Evolutionary conservation across 2,888 invertebrate genomes (phyloP).

Genomic region (Macrophya alboannulata): DNA sequence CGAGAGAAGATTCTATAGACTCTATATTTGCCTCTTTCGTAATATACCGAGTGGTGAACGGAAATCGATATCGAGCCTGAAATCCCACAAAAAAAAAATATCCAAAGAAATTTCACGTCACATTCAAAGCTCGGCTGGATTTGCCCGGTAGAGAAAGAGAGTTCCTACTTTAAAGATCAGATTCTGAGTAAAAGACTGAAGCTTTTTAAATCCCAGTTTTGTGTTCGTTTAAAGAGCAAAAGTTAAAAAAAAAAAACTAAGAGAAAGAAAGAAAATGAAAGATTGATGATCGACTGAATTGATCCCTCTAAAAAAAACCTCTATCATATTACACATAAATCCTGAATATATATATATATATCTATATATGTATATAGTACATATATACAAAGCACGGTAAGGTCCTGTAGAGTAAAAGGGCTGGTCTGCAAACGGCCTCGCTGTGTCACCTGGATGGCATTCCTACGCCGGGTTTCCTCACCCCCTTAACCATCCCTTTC

Average conservation of each 20-base stretch:
- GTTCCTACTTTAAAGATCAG: slow-evolving; percentile 3
- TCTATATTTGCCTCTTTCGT: slow-evolving; percentile 24
- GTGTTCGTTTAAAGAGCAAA: background rate
- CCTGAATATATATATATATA: background rate
- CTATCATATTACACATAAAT: background rate
- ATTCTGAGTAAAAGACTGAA: background rate
- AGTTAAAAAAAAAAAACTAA: background rate
- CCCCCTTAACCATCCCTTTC: slow-evolving; percentile 63
- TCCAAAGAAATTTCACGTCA: slow-evolving; percentile 5
- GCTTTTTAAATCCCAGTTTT: background rate
- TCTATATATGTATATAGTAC: background rate
- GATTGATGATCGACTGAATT: slow-evolving; percentile 20
- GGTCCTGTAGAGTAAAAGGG: background rate
- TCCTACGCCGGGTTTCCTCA: slow-evolving; percentile 52
- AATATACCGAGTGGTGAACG: slow-evolving; percentile 23
- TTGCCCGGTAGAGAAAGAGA: background rate
- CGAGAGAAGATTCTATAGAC: background rate
- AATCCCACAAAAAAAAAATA: slow-evolving; percentile 1
- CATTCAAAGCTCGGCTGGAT: background rate
- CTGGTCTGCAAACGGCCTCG: slow-evolving; percentile 31
- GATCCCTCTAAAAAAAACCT: slow-evolving; percentile 21
- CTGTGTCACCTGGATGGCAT: slow-evolving; percentile 55
- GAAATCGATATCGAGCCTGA: slow-evolving; percentile 12
- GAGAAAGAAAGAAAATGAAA: background rate
- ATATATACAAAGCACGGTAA: background rate